Evolutionary conservation across 2,797 vertebrate genomes (phyloP).

Genomic region (Crocidura indochinensis): DNA sequence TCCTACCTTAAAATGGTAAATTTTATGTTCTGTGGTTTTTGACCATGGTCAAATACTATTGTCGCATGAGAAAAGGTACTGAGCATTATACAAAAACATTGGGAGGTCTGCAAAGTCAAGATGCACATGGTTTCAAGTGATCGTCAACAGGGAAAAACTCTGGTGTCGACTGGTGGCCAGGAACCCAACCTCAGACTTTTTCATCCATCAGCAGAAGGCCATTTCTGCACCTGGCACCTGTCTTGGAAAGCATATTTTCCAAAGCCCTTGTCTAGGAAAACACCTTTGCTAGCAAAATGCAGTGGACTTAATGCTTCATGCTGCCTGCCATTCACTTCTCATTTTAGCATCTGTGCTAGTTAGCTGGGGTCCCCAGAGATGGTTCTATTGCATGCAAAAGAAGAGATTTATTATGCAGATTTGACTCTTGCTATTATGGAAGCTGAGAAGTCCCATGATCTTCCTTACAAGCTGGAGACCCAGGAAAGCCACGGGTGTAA

Average conservation of each 20-base stretch:
- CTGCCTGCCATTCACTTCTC: fast-evolving
- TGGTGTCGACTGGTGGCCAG: fast-evolving
- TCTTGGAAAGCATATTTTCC: fast-evolving
- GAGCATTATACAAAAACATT: neutral
- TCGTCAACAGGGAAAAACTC: too few relatives aligned
- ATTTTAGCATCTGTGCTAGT: neutral
- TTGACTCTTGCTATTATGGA: neutral
- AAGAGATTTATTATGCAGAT: neutral
- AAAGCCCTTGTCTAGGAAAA: fast-evolving
- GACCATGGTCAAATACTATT: neutral
- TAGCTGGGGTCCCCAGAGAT: neutral
- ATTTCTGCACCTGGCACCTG: fast-evolving
- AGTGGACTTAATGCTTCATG: fast-evolving
- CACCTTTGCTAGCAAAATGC: fast-evolving
- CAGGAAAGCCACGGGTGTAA: neutral
- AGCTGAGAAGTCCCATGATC: neutral
- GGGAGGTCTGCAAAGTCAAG: neutral
- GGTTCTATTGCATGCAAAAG: too few relatives aligned
- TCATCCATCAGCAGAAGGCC: fast-evolving
- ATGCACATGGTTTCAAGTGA: too few relatives aligned
- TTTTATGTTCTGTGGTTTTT: neutral
- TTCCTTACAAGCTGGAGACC: neutral
- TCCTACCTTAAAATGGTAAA: too few relatives aligned
- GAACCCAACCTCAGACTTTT: neutral
- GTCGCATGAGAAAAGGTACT: neutral